These are phyloP conservation scores for Psococerastis gibbosa DNA, from an alignment of 2,888 invertebrate species.

Conservation along the genomic window DNA sequence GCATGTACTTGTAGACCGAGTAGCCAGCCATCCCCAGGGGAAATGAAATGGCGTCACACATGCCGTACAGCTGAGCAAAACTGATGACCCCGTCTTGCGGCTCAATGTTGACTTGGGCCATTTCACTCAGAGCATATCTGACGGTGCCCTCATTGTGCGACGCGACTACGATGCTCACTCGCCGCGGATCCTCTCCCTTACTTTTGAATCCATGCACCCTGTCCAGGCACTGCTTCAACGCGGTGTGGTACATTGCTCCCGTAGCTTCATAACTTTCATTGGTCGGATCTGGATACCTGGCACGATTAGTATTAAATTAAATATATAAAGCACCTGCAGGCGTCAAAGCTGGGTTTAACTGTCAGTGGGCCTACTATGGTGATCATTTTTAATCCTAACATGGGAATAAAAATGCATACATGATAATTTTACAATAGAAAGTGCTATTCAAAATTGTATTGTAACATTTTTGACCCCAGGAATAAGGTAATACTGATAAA, in stretches of 20 bases:
- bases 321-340: too few species aligned
- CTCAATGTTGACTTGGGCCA: slow-evolving; percentile 81
- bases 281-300: slow-evolving; percentile 92
- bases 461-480: too few species aligned
- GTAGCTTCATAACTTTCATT: slow-evolving; percentile 84
- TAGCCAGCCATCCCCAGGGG: slow-evolving; percentile 92
- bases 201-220: slow-evolving; percentile 55
- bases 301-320: too few species aligned
- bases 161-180: slow-evolving; percentile 71
- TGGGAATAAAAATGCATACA: too few species aligned
- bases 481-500: too few species aligned
- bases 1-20: slow-evolving; percentile 98
- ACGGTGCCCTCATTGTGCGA: slow-evolving; percentile 98
- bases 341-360: too few species aligned
- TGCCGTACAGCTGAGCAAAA: slow-evolving; percentile 95
- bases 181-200: slow-evolving; percentile 22
- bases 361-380: too few species aligned
- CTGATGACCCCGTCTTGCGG: slow-evolving; percentile 91
- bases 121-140: slow-evolving; percentile 83
- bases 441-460: too few species aligned
- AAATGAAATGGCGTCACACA: slow-evolving; percentile 99
- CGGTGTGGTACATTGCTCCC: slow-evolving; percentile 80
- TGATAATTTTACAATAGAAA: too few species aligned
- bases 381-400: too few species aligned
- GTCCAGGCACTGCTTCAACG: slow-evolving; percentile 67